Percentiles rank a stretch among this genome's conserved stretches.
These are phyloP conservation scores for Philopedon plagiatum DNA, from an alignment of 2,888 invertebrate genomes.

Conservation along the genomic window DNA sequence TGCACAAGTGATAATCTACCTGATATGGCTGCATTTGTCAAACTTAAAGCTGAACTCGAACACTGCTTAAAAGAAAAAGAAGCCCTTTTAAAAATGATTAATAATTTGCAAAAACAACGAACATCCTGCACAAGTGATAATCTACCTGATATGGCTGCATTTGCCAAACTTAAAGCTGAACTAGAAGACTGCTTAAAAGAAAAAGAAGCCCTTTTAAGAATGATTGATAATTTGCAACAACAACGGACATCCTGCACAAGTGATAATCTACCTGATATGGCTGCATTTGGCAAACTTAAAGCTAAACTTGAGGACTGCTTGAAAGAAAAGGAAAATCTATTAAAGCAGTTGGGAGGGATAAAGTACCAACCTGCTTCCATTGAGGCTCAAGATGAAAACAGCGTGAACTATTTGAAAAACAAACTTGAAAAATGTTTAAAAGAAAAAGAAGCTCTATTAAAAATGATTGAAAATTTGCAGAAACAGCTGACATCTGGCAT, in stretches of 20 bases:
- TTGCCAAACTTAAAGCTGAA: conserved; percentile 40
- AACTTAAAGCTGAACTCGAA: too few species aligned
- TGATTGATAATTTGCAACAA: conserved; percentile 19
- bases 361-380: conserved; percentile 18
- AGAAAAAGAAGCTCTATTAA: conserved; percentile 12
- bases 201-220: conserved; percentile 14
- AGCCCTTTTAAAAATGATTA: conserved; percentile 25
- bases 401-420: not conserved
- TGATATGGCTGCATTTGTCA: too few species aligned
- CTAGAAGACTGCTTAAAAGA: conserved; percentile 36
- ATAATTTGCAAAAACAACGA: conserved; percentile 23
- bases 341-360: conserved; percentile 20
- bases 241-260: not conserved
- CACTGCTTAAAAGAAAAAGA: too few species aligned
- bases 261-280: conserved; percentile 6
- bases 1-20: too few species aligned
- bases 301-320: conserved; percentile 19
- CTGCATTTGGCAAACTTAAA: conserved; percentile 6
- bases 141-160: conserved; percentile 22
- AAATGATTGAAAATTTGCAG: conserved; percentile 25
- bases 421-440: conserved; percentile 14
- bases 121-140: too few species aligned
- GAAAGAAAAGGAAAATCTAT: conserved; percentile 10
- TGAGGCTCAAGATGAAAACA: not conserved
- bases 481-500: not conserved